Evolutionary conservation across 92 coral and sea anemone species (phyloP).

Genomic region (Palythoa caribaeorum): DNA sequence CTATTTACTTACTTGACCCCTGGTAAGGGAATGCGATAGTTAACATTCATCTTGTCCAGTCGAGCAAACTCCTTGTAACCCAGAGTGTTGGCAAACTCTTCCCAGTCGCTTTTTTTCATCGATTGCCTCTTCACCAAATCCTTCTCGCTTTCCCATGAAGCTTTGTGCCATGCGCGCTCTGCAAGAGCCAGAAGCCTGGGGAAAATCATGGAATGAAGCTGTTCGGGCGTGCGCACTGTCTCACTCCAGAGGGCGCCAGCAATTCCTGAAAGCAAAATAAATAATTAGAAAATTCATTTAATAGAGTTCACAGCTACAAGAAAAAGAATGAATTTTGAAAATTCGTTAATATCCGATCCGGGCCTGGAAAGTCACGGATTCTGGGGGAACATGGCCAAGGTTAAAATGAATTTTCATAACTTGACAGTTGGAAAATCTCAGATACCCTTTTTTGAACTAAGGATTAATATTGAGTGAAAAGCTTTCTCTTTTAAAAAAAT

Average conservation of each 20-base stretch:
- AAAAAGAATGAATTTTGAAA: too few species aligned
- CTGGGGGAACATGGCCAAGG: too few species aligned
- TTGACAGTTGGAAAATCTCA: too few species aligned
- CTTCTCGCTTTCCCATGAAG: constrained; percentile 84
- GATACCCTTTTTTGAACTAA: too few species aligned
- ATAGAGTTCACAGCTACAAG: background rate
- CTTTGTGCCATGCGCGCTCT: constrained; percentile 98
- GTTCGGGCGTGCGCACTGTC: constrained; percentile 92
- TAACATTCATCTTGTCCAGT: constrained; percentile 81
- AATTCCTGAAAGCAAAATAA: constrained; percentile 63
- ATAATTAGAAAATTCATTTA: too few species aligned
- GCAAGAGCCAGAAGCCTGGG: constrained; percentile 96
- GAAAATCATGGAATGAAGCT: constrained; percentile 91
- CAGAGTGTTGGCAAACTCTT: constrained; percentile 87
- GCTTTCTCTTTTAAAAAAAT: too few species aligned
- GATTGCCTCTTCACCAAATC: constrained; percentile 62
- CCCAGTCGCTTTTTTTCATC: constrained; percentile 80
- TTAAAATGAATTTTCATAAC: too few species aligned
- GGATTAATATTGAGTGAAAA: too few species aligned
- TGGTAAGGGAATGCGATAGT: constrained; percentile 90
- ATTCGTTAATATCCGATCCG: too few species aligned
- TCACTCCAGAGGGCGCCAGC: constrained; percentile 97
- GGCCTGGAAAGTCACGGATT: too few species aligned
- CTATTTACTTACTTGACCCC: constrained; percentile 75
- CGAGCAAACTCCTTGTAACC: constrained; percentile 88